Percentiles rank a stretch among this genome's conserved stretches.
Evolutionary conservation across 2,888 invertebrate genomes (phyloP).

Genomic region (Autographa pulchrina): DNA sequence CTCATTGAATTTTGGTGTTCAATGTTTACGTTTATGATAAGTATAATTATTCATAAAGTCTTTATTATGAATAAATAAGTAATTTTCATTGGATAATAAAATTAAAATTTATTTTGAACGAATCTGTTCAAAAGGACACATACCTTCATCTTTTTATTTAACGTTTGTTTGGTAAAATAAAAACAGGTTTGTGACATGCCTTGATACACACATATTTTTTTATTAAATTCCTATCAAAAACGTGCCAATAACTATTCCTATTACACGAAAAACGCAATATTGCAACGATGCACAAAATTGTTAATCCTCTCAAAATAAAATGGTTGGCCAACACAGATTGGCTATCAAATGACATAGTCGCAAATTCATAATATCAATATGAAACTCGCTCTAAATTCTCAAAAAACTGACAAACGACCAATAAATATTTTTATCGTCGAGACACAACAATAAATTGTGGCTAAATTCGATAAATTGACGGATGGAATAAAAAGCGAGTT

Average conservation of each 20-base stretch:
- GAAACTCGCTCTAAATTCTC: slow-evolving; percentile 51
- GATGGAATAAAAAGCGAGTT: slow-evolving; percentile 59
- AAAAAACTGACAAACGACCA: slow-evolving; percentile 64
- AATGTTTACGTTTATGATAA: too few relatives aligned
- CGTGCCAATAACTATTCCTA: not conserved
- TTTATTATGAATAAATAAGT: too few relatives aligned
- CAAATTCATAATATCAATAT: slow-evolving; percentile 52
- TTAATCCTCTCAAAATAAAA: slow-evolving; percentile 37
- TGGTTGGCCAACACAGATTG: slow-evolving; percentile 33
- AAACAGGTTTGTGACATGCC: not conserved
- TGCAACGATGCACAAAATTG: slow-evolving; percentile 22
- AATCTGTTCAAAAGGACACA: too few relatives aligned
- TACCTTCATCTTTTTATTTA: too few relatives aligned
- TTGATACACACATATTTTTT: not conserved
- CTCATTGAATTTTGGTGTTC: too few relatives aligned
- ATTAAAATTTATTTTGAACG: too few relatives aligned
- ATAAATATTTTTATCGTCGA: slow-evolving; percentile 64
- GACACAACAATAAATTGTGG: slow-evolving; percentile 65
- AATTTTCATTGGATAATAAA: too few relatives aligned
- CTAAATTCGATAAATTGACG: slow-evolving; percentile 67
- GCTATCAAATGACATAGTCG: slow-evolving; percentile 50
- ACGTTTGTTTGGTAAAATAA: not conserved
- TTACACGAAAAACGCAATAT: slow-evolving; percentile 13
- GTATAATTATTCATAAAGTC: too few relatives aligned
- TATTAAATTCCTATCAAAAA: not conserved